phyloP scores from a whole-genome alignment of 2,113 vertebrate species.

The Tichodroma muraria region DNA sequence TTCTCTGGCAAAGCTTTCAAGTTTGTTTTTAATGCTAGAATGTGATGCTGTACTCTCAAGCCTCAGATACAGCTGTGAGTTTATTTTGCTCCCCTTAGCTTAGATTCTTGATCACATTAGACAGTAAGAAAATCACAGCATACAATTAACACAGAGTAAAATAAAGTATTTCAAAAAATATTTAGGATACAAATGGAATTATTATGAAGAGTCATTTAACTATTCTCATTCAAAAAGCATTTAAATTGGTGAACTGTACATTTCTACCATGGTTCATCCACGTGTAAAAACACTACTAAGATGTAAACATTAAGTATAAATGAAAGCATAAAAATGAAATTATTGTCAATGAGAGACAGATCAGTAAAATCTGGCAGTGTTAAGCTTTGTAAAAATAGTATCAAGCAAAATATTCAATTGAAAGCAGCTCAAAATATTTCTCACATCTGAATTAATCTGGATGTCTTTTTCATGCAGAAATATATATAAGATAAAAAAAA shows the following conservation, averaged over 20 bases:
- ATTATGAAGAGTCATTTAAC: neutral
- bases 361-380: neutral
- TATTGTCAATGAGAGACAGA: neutral
- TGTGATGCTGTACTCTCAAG: neutral
- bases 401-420: neutral
- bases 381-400: neutral
- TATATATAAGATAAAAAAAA: neutral
- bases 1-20: neutral
- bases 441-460: neutral
- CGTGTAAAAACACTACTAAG: neutral
- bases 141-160: neutral
- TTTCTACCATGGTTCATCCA: neutral
- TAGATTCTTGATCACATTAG: neutral
- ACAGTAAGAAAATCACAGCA: neutral
- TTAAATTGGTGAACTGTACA: neutral
- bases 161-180: neutral
- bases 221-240: neutral
- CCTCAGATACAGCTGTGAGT: neutral
- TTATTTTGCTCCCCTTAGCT: neutral
- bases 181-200: neutral
- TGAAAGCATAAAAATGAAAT: neutral
- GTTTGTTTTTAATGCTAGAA: neutral
- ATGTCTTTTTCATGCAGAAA: neutral
- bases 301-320: neutral
- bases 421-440: neutral